Evolutionary conservation across 2,113 vertebrate genomes (phyloP).

Genomic region (Tragelaphus buxtoni): DNA sequence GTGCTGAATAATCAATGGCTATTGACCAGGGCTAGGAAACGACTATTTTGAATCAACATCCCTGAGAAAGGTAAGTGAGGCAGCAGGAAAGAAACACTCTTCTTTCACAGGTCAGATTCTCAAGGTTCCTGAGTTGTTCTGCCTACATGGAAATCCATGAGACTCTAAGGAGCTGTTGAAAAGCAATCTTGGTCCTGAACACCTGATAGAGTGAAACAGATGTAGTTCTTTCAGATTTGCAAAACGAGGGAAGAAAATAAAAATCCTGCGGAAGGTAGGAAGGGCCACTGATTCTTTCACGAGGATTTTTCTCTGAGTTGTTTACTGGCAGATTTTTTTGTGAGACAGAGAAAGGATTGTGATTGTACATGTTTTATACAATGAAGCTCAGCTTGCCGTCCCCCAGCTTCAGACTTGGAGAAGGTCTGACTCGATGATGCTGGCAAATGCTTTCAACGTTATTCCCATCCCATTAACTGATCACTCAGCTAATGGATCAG

Average conservation of each 20-base stretch:
- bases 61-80: neutral
- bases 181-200: neutral
- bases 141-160: neutral
- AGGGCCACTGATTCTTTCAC: neutral
- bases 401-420: neutral
- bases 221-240: neutral
- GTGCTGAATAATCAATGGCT: neutral
- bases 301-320: neutral
- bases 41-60: neutral
- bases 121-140: neutral
- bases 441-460: neutral
- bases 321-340: neutral
- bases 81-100: neutral
- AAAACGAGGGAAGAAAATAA: neutral
- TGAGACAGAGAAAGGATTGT: neutral
- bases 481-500: neutral
- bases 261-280: neutral
- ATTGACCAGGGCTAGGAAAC: neutral
- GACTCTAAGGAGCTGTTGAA: neutral
- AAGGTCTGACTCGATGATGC: neutral
- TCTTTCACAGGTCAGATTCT: neutral
- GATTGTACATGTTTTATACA: rapidly evolving
- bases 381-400: neutral
- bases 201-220: neutral
- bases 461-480: neutral